Percentiles rank a stretch among this genome's conserved stretches.
Evolutionary conservation across 1,140 invertebrate genomes (phyloP).

Genomic region (Macrocentrus cingulum): DNA sequence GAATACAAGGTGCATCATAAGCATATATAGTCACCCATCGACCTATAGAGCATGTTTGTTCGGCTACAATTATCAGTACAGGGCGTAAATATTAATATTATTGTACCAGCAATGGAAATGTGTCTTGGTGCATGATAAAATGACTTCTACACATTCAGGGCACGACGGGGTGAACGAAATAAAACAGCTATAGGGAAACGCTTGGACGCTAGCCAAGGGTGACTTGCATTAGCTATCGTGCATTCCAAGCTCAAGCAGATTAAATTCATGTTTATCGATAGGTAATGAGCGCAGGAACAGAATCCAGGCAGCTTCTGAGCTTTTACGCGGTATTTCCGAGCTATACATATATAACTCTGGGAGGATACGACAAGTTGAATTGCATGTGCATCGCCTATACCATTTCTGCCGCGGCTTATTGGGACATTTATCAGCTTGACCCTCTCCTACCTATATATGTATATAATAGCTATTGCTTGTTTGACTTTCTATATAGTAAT

Average conservation of each 20-base stretch:
- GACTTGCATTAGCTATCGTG: slow-evolving; percentile 49
- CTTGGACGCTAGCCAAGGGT: slow-evolving; percentile 45
- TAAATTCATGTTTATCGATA: slow-evolving; percentile 36
- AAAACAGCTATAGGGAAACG: slow-evolving; percentile 25
- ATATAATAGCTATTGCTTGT: slow-evolving; percentile 18
- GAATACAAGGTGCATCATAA: too few relatives aligned
- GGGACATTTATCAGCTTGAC: slow-evolving; percentile 31
- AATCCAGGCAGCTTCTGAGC: slow-evolving; percentile 7
- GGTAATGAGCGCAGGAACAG: slow-evolving; percentile 41
- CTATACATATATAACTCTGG: slow-evolving; percentile 1
- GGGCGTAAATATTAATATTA: slow-evolving; percentile 8
- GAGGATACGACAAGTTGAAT: slow-evolving; percentile 20
- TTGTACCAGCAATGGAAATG: too few relatives aligned
- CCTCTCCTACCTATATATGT: slow-evolving; percentile 12
- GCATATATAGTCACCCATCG: neutral
- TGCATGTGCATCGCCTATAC: neutral
- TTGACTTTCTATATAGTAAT: slow-evolving; percentile 28
- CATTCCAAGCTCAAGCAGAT: slow-evolving; percentile 44
- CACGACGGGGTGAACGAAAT: slow-evolving; percentile 17
- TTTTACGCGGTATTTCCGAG: slow-evolving; percentile 16
- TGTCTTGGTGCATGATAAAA: slow-evolving; percentile 43
- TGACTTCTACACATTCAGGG: slow-evolving; percentile 43
- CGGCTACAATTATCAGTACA: neutral
- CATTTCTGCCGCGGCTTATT: slow-evolving; percentile 27
- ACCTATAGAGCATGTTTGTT: neutral